phyloP scores from a whole-genome alignment of 2,797 vertebrate genomes.

The Lacerta viridis region DNA sequence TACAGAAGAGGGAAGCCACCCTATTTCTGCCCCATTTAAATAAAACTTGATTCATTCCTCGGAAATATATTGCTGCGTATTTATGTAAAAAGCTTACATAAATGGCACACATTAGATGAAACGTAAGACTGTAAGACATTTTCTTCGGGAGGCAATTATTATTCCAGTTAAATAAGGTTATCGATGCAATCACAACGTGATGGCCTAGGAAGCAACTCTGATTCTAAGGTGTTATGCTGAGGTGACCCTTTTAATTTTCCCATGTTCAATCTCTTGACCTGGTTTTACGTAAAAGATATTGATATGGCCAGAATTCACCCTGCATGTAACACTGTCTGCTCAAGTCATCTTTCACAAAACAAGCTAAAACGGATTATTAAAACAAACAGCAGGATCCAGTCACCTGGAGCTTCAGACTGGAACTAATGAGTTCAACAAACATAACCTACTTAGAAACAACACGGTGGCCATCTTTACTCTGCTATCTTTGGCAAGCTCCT shows the following conservation, averaged over 20 bases:
- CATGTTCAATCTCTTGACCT: slow-evolving; percentile 50
- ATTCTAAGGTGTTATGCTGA: neutral
- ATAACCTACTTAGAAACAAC: slow-evolving; percentile 70
- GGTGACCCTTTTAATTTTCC: slow-evolving; percentile 2
- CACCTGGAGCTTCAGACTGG: slow-evolving; percentile 64
- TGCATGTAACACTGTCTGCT: slow-evolving; percentile 39
- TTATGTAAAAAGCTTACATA: neutral
- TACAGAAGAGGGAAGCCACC: neutral
- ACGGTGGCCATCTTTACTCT: neutral
- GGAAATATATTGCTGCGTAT: neutral
- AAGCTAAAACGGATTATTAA: slow-evolving; percentile 27
- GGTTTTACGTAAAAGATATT: slow-evolving; percentile 48
- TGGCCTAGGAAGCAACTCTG: too few species aligned
- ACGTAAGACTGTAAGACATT: neutral
- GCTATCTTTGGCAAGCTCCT: neutral
- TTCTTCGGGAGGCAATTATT: neutral
- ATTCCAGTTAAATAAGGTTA: neutral
- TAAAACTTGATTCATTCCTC: neutral
- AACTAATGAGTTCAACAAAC: slow-evolving; percentile 60
- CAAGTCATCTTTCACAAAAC: slow-evolving; percentile 59
- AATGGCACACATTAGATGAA: neutral
- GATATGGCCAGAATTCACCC: neutral
- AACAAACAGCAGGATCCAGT: slow-evolving; percentile 64
- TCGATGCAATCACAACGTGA: too few species aligned
- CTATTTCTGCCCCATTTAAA: neutral